Base-by-base conservation (phyloP, 2,888 invertebrate species). In the Apodemia zela region DNA sequence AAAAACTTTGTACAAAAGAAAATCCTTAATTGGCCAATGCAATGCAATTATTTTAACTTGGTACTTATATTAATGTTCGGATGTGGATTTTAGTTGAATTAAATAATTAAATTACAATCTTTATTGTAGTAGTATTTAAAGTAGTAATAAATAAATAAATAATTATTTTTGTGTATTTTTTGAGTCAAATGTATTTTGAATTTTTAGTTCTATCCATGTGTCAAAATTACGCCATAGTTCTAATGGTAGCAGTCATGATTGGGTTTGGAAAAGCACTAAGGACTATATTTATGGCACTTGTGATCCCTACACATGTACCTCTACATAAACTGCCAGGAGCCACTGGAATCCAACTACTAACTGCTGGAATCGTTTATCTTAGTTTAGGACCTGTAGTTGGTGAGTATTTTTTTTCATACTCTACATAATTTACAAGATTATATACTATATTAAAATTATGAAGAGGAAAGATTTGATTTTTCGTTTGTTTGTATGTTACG, bases 251-350 rank as follows among this genome's bases (percentile, higher is more conserved):
- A 38, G 91, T 94, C 0, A 92, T 95, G 68, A 93, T 95, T 67
- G 96, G 96, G 0, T 92, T 94, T 65, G 95, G 95, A 21, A 96
- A 95, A 82, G 95, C 94, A 0, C 79, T 96, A 0, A 87, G 95
- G 63, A 95, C 95, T 5, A 94, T 96, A 7, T 95, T 95, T 73
- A 95, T 95, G 93, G 94, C 95, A 0, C 80, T 96, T 5, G 95
- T 95, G 13, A 95, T 96, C 72, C 95, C 95, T 3, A 93, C 93
- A 0, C 94, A 95, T 74, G 95, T 96, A 54, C 94, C 95, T 0
- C 75, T 96, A 15, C 93, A 94, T 67, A 93, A 94, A 65, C 76
- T 96, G 65, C 95, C 96, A 0, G 95, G 94, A 11, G 95, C 95
- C 3, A 93, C 94, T 0, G 95, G 95, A 0, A 84, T 96, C 59